Percentiles rank a stretch among this genome's conserved stretches.
Conservation (phyloP, 1,140 invertebrate species). For the Tetragonula clypearis region DNA sequence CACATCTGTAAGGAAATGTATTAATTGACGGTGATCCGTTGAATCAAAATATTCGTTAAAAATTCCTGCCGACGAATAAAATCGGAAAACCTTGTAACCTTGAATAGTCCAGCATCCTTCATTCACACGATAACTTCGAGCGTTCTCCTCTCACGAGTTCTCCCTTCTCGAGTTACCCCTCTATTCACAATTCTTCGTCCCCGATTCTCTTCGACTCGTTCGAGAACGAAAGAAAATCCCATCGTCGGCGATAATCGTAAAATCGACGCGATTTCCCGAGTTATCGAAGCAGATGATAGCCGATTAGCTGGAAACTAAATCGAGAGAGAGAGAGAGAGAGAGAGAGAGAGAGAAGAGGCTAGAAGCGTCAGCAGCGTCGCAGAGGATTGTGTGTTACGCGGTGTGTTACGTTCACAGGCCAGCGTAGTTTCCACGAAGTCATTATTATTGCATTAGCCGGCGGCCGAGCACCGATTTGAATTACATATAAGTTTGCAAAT, state of each 20-base stretch:
- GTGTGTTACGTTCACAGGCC: slow-evolving; percentile 13
- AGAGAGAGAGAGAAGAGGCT: slow-evolving; percentile 1
- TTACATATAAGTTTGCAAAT: slow-evolving; percentile 63
- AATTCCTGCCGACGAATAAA: too few species aligned
- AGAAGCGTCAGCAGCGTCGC: slow-evolving; percentile 18
- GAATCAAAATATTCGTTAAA: too few species aligned
- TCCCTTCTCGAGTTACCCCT: neutral
- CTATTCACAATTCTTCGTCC: neutral
- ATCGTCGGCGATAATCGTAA: neutral
- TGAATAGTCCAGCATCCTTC: neutral
- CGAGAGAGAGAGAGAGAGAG: neutral
- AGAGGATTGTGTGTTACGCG: slow-evolving; percentile 14
- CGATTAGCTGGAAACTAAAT: slow-evolving; percentile 8
- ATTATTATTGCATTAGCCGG: slow-evolving; percentile 65
- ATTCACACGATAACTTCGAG: too few species aligned
- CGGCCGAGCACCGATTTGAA: slow-evolving; percentile 58
- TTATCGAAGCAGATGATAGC: neutral
- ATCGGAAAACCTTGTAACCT: too few species aligned
- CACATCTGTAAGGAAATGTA: neutral
- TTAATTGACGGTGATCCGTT: too few species aligned
- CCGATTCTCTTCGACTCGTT: neutral
- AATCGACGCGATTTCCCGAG: neutral
- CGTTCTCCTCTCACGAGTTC: too few species aligned
- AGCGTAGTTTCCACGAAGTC: slow-evolving; percentile 57
- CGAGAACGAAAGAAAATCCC: neutral